Base-by-base conservation (phyloP, 2,113 vertebrate genomes). In the Engystomops pustulosus region DNA sequence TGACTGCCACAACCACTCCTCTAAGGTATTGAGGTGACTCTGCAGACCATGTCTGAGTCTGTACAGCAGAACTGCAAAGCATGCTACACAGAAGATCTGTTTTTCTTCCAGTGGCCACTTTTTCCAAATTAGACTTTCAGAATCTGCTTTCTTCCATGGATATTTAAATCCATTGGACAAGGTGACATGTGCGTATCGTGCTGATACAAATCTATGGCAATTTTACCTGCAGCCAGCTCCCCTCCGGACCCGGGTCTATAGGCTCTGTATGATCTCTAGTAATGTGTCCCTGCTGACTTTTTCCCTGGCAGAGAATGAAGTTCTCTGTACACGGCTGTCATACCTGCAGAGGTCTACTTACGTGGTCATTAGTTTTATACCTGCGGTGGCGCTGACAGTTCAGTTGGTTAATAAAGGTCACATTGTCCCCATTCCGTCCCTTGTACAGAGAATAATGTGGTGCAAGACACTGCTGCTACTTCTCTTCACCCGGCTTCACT, bases 381-480 rank as follows among this genome's bases (percentile, higher is more conserved):
- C 68, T 81, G 80, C 25, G 34, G 67, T 71, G 67, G 49, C 34
- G 45, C 6, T 81, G 80, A 81, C 80, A 71, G 68, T 72, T 81
- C 49, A 94, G 93, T 92, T 92, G 94, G 91, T 94, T 95, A 94
- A 94, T 94, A 95, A 94, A 94, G 94, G 93, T 95, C 94, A 95
- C 88, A 90, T 94, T 93, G 92, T 92, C 91, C 90, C 91, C 91
- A 93, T 94, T 92, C 92, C 90, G 86, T 94, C 89, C 92, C 91
- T 91, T 91, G 91, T 92, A 93, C 93, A 91, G 87, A 88, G 91
- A 91, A 89, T 92, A 91, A 89, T 91, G 90, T 90, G 68, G 88
- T 89, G 90, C 92, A 92, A 94, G 93, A 91, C 92, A 91, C 91
- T 90, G 91, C 91, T 93, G 91, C 92, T 93, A 93, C 82, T 11